Base-by-base conservation (phyloP, 2,888 invertebrate species). In the Chydorus sphaericus region DNA sequence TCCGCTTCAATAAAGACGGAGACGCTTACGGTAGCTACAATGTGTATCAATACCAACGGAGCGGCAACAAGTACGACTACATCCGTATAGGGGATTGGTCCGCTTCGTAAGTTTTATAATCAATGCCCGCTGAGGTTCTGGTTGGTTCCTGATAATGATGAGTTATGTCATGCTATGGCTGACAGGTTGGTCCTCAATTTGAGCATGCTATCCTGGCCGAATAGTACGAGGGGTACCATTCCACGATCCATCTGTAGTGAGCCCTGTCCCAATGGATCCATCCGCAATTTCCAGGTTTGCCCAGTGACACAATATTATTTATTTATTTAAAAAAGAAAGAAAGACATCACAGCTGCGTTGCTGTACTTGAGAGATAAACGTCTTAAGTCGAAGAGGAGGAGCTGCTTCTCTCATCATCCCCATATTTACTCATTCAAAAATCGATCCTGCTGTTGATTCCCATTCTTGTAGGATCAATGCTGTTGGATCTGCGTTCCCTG, bases 401-500 rank as follows among this genome's bases (percentile, higher is more conserved):
- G 20, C n/a, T 11, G 38, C n/a, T n/a, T n/a, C n/a, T n/a, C n/a
- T n/a, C n/a, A n/a, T n/a, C n/a, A n/a, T n/a, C n/a, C n/a, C n/a
- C n/a, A n/a, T n/a, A n/a, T n/a, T n/a, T n/a, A 4, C 20, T 4
- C 6, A 10, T 37, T n/a, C 10, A 3, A 38, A 38, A n/a, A 11
- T 4, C 3, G 23, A 39, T 7, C 2, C n/a, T 39, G 10, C 7
- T 7, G 14, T 38, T 14, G 16, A 4, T 38, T 39, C 23, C 8
- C n/a, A n/a, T 7, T 3, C 1, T 16, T 39, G 18, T 63, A 76
- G 76, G 76, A 76, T 65, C 73, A 75, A 54, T 83, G 83, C 64
- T 83, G 83, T 65, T 83, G 82, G 83, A 76, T 75, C 30, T 83
- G 83, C 67, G 77, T 81, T 29, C 71, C 77, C 3, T 83, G 83